Conservation (phyloP, 2,888 invertebrate species). For the Archaeoteleia sp. region DNA sequence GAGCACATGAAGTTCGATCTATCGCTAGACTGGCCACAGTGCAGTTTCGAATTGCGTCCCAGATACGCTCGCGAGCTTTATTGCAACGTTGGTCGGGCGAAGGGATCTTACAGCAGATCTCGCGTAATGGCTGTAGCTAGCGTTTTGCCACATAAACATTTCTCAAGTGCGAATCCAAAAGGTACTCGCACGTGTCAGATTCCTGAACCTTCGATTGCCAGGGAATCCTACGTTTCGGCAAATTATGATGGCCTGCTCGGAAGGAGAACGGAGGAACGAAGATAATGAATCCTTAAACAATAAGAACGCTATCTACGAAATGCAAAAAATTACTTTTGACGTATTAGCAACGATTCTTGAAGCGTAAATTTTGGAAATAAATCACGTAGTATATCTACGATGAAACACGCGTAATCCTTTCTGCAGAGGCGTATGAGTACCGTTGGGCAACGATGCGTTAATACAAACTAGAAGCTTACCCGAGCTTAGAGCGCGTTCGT, state of each 20-base stretch:
- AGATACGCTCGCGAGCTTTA: constrained; percentile 5
- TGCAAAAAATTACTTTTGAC: constrained; percentile 17
- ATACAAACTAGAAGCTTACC: constrained; percentile 60
- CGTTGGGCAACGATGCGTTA: constrained; percentile 48
- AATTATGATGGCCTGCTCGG: too few species aligned
- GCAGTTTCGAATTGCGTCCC: constrained; percentile 2
- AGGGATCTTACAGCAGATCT: neutral
- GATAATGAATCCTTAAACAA: too few species aligned
- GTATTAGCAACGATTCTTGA: constrained; percentile 15
- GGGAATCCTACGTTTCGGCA: too few species aligned
- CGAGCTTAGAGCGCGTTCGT: constrained; percentile 22
- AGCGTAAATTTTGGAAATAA: constrained; percentile 25
- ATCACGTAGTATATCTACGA: constrained; percentile 26
- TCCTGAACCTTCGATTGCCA: too few species aligned
- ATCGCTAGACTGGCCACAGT: constrained; percentile 1
- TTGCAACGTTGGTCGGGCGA: neutral
- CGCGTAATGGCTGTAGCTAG: neutral
- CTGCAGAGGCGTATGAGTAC: constrained; percentile 39
- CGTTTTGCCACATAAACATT: neutral
- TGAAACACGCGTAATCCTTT: constrained; percentile 28
- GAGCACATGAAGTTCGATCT: constrained; percentile 15
- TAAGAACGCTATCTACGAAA: neutral
- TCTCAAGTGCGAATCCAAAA: too few species aligned
- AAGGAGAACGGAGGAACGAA: too few species aligned
- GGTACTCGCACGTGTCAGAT: too few species aligned